Conservation (phyloP, 2,113 vertebrate genomes). For the Esox niger region DNA sequence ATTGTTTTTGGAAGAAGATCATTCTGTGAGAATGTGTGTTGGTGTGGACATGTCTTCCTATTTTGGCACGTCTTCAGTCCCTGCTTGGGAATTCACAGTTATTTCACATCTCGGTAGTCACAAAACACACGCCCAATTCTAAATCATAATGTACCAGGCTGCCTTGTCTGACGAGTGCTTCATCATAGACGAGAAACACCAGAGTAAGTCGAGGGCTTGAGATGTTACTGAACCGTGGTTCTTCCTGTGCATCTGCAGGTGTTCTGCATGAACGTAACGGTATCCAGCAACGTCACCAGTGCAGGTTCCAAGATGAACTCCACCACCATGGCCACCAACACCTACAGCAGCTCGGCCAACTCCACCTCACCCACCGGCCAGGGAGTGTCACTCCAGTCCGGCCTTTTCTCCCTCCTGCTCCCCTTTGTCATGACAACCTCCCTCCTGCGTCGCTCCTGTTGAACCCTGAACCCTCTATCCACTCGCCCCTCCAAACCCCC, state of each 20-base stretch:
- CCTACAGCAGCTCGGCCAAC: slow-evolving; percentile 47
- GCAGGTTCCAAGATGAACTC: slow-evolving; percentile 28
- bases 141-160: too few relatives aligned
- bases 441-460: slow-evolving; percentile 61
- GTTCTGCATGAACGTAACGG: slow-evolving; percentile 45
- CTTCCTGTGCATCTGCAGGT: slow-evolving; percentile 45
- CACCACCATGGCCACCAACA: slow-evolving; percentile 47
- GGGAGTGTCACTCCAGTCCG: slow-evolving; percentile 48
- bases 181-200: not conserved
- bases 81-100: too few relatives aligned
- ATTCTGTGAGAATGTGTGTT: too few relatives aligned
- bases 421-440: slow-evolving; percentile 52
- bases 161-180: too few relatives aligned
- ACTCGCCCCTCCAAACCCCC: slow-evolving; percentile 6
- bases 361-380: slow-evolving; percentile 40
- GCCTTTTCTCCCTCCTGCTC: slow-evolving; percentile 48
- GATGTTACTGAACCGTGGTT: not conserved
- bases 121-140: too few relatives aligned
- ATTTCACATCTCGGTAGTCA: too few relatives aligned
- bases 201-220: too few relatives aligned
- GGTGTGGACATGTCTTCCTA: too few relatives aligned
- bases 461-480: slow-evolving; percentile 34
- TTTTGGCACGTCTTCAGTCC: too few relatives aligned
- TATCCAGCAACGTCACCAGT: slow-evolving; percentile 43
- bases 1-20: too few relatives aligned